These are phyloP conservation scores for Hypomecis atomaria DNA, from an alignment of 2,888 invertebrate species.

Conservation along the genomic window DNA sequence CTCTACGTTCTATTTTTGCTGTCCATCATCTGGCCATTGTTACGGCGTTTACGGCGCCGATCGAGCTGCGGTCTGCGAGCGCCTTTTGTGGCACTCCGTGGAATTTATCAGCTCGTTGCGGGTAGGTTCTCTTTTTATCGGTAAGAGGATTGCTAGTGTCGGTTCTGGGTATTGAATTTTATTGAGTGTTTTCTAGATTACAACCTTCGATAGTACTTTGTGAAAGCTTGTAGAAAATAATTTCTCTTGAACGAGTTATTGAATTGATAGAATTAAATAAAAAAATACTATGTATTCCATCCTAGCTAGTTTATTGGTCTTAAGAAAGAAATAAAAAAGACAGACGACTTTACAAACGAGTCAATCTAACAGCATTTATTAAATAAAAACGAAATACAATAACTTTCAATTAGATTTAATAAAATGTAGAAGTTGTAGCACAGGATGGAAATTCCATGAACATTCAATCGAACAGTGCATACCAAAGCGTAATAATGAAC, in stretches of 20 bases:
- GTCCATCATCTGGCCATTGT: constrained; percentile 84
- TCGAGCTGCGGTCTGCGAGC: constrained; percentile 59
- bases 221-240: no score
- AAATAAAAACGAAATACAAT: neutral
- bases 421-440: constrained; percentile 41
- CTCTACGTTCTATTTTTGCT: constrained; percentile 81
- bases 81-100: constrained; percentile 61
- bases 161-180: constrained; percentile 1
- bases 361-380: neutral
- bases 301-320: no score
- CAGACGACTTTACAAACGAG: constrained; percentile 1
- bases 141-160: constrained; percentile 18
- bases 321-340: no score
- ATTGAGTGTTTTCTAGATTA: neutral
- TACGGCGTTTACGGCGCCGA: constrained; percentile 73
- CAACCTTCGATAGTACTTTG: no score
- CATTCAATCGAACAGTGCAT: constrained; percentile 57
- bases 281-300: no score
- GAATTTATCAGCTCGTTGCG: constrained; percentile 31
- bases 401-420: constrained; percentile 18
- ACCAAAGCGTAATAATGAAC: constrained; percentile 55
- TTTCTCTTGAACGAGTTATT: no score
- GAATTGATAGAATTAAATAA: no score
- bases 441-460: constrained; percentile 60
- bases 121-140: neutral